These are phyloP conservation scores for Delichon dasypus DNA, from an alignment of 2,797 vertebrate genomes.

Conservation along the genomic window DNA sequence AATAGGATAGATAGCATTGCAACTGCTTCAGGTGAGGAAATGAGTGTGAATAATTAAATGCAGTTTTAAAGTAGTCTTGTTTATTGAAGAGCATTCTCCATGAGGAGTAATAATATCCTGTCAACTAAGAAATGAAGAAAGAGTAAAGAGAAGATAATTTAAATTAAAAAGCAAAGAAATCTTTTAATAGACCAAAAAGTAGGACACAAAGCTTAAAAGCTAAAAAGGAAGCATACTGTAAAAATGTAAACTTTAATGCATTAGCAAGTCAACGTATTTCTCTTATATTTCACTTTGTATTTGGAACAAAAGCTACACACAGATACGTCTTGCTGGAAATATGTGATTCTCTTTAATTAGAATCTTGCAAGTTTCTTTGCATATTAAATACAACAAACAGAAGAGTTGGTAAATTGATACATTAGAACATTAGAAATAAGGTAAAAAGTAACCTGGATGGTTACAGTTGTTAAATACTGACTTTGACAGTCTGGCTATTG, in stretches of 20 bases:
- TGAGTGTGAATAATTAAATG: neutral
- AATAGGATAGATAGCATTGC: neutral
- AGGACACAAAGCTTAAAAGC: neutral
- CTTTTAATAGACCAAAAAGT: slow-evolving; percentile 12
- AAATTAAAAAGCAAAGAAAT: slow-evolving; percentile 1
- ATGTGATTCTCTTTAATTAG: slow-evolving; percentile 1
- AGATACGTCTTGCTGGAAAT: neutral
- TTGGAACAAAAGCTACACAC: neutral
- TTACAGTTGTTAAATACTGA: neutral
- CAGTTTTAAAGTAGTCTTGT: neutral
- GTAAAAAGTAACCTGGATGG: neutral
- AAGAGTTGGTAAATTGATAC: neutral
- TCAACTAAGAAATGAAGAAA: slow-evolving; percentile 7
- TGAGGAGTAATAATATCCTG: neutral
- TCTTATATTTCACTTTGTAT: neutral
- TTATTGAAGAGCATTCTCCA: neutral
- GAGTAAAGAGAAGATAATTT: neutral
- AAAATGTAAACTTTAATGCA: neutral
- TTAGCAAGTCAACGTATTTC: neutral
- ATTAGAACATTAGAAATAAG: neutral
- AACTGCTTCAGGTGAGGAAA: neutral
- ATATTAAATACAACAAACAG: neutral
- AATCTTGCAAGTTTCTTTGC: slow-evolving; percentile 12
- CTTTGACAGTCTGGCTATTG: neutral
- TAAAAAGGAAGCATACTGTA: neutral